Base-by-base conservation (phyloP, 2,888 invertebrate species). In the Lissocephala sabroskyi region DNA sequence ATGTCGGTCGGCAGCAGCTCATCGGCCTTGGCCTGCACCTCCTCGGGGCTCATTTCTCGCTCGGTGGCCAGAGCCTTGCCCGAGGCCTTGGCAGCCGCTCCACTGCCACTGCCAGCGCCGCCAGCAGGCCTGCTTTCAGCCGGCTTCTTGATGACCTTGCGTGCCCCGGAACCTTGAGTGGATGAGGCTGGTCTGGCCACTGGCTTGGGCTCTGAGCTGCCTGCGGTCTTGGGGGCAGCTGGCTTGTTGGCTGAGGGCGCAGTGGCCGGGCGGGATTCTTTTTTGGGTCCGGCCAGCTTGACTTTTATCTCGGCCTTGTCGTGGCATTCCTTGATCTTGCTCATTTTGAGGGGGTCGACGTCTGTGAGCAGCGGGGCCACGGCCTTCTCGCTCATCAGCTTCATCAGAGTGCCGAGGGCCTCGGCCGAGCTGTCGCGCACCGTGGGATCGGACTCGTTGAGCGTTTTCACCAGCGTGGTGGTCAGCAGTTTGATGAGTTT, bases 381-480 rank as follows among this genome's bases (percentile, higher is more conserved):
- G 30, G 91, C 89, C 84, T 96, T 97, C 79, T 98, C 98, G 1
- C 97, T 94, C 9, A 98, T 93, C 3, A 97, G 88, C 84, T 97
- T 97, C 86, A 96, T 92, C 0, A 96, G 90, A 0, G 96, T 97
- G 7, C 98, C 99, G 11, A 99, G 84, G 0, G 98, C 97, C 80
- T 96, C 94, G 0, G 95, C 95, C 0, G 97, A 92, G 49, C 93
- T 92, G 80, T 99, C 98, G 70, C 98, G 88, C 0, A 98, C 98
- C 1, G 89, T 88, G 0, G 95, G 95, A 86, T 98, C 97, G 86
- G 87, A 79, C 84, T 89, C 84, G 45, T 83, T 84, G 3, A 85
- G 54, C 0, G 83, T 89, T 79, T 96, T 96, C 3, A 95, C 82
- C 37, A 98, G 86, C 1, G 91, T 89, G 1, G 89, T 89, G 0